Evolutionary conservation across 2,113 vertebrate genomes (phyloP), one percentile per base, ranked within the genome.

Genomic region (Diglossa brunneiventris): DNA sequence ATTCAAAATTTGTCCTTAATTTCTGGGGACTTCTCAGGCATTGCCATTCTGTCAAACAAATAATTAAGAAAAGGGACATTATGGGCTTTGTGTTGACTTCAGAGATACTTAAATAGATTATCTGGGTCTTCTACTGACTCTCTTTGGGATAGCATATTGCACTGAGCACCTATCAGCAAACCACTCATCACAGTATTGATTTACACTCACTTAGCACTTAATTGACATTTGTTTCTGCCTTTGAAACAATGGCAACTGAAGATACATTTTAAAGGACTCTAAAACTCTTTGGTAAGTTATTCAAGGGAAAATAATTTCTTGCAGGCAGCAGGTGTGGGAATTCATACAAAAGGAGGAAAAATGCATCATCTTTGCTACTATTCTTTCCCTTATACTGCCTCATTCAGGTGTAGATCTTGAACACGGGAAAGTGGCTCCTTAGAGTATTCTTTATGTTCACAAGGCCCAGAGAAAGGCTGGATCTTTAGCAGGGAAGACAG

Each of bases 161-260:
- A 47, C 22, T 52, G 82, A 90, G 56, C 28, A 74, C 27, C 75
- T 90, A 75, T 68, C 59, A 93, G 31, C 75, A 93, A 83, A 83
- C 15, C 87, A 87, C 74, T 96, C 74, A 87, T 82, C 66, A 73
- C 39, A 66, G n/a, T 76, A 94, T 92, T 66, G 89, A 95, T 93
- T 85, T 73, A 69, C 46, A 80, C 92, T 90, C 78, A 61, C 30
- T 74, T 87, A 78, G 39, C 37, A 67, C 50, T 89, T 85, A 92
- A 94, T 55, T 83, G 82, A 74, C 73, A 66, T 92, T 89, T 77
- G 67, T 2, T 85, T 85, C 80, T 88, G 72, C 39, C 82, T 94
- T 94, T 74, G 70, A 83, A 91, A 83, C 55, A 69, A n/a, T 41
- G 39, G 77, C 13, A 16, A 19, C 37, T 73, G 17, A 61, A 85